Base-by-base conservation (phyloP, 2,797 vertebrate species). In the Caiman crocodilus region DNA sequence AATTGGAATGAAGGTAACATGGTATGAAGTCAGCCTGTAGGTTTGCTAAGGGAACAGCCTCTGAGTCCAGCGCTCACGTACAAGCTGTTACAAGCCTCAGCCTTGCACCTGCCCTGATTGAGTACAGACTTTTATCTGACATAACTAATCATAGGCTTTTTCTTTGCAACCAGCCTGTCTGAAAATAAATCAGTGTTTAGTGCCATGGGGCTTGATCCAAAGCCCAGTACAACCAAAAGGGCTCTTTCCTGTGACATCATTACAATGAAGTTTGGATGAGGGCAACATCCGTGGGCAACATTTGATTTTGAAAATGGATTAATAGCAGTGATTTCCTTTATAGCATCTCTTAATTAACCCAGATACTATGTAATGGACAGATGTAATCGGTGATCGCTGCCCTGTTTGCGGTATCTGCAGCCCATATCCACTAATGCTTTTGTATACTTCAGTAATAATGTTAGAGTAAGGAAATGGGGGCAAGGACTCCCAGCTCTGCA, bases 81-180 rank as follows among this genome's bases (percentile, higher is more conserved):
- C 59, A 94, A 73, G 23, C 85, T 84, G 60, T 25, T 76, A 92
- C 32, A 90, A 91, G 76, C 82, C 55, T 30, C 84, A 64, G 32
- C 42, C 63, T 2, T 76, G 77, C 56, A 83, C 1, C 76, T 89
- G 88, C 56, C 74, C 55, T 50, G 73, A 26, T 84, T 60, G 64
- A 61, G 80, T 58, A 84, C n/a, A 60, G 77, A 58, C 17, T 60
- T 69, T 12, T 75, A 78, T 35, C 25, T 61, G 73, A 76, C 14
- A 58, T 21, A 79, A 85, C n/a, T 32, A 90, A 76, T 50, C 10
- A 50, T 10, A 20, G 30, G 32, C 93, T 96, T 94, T 96, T 89
- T 91, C 84, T 93, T 94, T 96, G 80, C 84, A 85, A 32, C 23
- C 55, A 79, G 56, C 83, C 90, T 95, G 84, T 79, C 59, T 88